Evolutionary conservation across 2,888 invertebrate genomes (phyloP).

Genomic region (Anagyrus pseudococci): DNA sequence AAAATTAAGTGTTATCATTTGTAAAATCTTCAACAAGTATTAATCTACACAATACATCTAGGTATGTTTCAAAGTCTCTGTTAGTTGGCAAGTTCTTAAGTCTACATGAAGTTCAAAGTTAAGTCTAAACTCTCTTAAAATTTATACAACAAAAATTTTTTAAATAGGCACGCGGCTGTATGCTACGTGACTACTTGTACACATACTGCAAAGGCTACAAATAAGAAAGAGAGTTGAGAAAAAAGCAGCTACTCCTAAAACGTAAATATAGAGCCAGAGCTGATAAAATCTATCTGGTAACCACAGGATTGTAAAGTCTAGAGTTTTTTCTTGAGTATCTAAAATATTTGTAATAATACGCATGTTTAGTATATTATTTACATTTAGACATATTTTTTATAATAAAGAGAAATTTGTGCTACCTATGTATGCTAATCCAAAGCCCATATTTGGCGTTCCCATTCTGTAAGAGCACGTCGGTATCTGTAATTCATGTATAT

Average conservation of each 20-base stretch:
- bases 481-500: slow-evolving; percentile 79
- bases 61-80: slow-evolving; percentile 7
- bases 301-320: slow-evolving; percentile 81
- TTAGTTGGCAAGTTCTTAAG: slow-evolving; percentile 16
- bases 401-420: neutral
- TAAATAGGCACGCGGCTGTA: slow-evolving; percentile 50
- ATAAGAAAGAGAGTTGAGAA: slow-evolving; percentile 45
- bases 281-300: slow-evolving; percentile 74
- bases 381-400: neutral
- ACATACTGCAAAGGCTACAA: slow-evolving; percentile 44
- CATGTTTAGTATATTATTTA: neutral
- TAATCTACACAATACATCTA: neutral
- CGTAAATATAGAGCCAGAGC: slow-evolving; percentile 65
- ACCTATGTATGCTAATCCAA: slow-evolving; percentile 84
- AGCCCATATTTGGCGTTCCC: slow-evolving; percentile 88
- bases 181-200: slow-evolving; percentile 43
- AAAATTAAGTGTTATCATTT: neutral
- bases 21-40: neutral
- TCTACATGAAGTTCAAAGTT: slow-evolving; percentile 6
- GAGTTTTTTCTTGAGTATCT: slow-evolving; percentile 67
- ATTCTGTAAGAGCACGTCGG: slow-evolving; percentile 97
- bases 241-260: slow-evolving; percentile 54
- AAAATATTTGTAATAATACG: slow-evolving; percentile 53
- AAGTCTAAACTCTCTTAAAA: slow-evolving; percentile 35
- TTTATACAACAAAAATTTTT: slow-evolving; percentile 15